Evolutionary conservation across 2,888 invertebrate genomes (phyloP).

Genomic region (Helicoverpa assulta): DNA sequence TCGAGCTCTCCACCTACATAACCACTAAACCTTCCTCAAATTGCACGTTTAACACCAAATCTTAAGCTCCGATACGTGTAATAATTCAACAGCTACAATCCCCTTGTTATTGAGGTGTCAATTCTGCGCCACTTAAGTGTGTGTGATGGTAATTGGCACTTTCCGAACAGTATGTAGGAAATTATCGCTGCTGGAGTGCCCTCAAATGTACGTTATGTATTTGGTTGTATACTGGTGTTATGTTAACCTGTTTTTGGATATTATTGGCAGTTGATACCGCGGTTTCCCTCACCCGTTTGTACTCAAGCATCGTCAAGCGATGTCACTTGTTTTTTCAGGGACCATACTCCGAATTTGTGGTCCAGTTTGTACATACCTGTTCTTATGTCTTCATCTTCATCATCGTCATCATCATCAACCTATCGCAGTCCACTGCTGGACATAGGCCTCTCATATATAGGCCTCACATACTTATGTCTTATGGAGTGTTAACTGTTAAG

Average conservation of each 20-base stretch:
- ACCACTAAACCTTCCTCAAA: conserved; percentile 16
- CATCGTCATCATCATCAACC: too few species aligned
- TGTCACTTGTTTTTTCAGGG: too few species aligned
- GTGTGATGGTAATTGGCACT: conserved; percentile 29
- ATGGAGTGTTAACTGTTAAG: too few species aligned
- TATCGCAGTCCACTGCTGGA: too few species aligned
- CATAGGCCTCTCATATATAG: too few species aligned
- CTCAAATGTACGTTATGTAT: conserved; percentile 8
- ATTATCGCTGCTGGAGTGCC: conserved; percentile 13
- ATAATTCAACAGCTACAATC: conserved; percentile 30
- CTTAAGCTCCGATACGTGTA: conserved; percentile 8
- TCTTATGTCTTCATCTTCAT: too few species aligned
- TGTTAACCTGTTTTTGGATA: neutral
- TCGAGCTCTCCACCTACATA: neutral
- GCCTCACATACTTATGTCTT: too few species aligned
- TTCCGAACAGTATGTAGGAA: conserved; percentile 1
- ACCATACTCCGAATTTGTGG: too few species aligned
- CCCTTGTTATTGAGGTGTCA: conserved; percentile 46
- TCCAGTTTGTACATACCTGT: too few species aligned
- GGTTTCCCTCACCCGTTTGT: too few species aligned
- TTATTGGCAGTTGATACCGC: neutral
- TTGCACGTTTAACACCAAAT: conserved; percentile 10
- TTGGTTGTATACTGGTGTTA: conserved; percentile 3
- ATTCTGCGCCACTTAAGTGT: conserved; percentile 20
- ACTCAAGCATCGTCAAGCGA: too few species aligned